Evolutionary conservation across 2,888 invertebrate genomes (phyloP).

Genomic region (Erebia aethiops): DNA sequence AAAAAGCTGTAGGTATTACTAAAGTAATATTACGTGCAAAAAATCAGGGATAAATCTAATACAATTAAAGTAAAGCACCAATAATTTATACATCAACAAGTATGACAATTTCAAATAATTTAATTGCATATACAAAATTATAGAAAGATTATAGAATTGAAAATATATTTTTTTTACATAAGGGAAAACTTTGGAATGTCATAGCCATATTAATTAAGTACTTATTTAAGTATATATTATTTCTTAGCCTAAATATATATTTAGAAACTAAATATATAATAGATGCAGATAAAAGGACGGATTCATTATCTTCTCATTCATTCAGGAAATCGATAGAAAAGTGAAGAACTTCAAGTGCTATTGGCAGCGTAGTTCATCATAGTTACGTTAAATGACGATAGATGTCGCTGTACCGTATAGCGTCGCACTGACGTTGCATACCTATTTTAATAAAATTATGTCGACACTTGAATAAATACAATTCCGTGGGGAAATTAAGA

Average conservation of each 20-base stretch:
- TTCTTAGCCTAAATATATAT: conserved; percentile 67
- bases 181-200: conserved; percentile 69
- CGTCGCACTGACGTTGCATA: too few relatives aligned
- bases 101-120: background rate
- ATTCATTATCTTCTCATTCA: conserved; percentile 5
- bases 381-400: too few relatives aligned
- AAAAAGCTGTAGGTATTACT: background rate
- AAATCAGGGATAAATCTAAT: background rate
- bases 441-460: too few relatives aligned
- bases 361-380: too few relatives aligned
- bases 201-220: conserved; percentile 59
- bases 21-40: background rate
- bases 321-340: background rate
- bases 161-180: background rate
- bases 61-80: background rate
- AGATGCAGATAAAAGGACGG: conserved; percentile 44
- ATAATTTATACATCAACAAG: background rate
- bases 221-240: conserved; percentile 27
- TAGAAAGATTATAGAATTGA: background rate
- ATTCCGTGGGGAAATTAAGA: too few relatives aligned
- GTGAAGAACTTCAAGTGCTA: too few relatives aligned
- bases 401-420: too few relatives aligned
- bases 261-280: conserved; percentile 69
- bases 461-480: too few relatives aligned
- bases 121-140: background rate